Base-by-base conservation (phyloP, 2,888 invertebrate species). In the Molorchus minor region DNA sequence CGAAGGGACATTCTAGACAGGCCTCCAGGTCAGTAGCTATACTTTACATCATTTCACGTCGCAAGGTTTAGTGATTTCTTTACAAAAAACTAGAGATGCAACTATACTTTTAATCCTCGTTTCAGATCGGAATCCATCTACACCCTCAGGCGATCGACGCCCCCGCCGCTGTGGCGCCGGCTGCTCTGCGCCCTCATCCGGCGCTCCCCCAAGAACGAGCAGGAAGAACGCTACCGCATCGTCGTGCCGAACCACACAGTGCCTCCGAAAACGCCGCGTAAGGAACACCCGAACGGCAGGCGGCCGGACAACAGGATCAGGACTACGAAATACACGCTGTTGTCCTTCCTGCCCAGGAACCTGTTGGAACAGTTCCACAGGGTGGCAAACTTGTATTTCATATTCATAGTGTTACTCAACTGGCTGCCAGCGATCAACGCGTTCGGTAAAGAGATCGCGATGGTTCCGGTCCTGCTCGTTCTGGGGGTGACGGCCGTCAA, bases 351-450 rank as follows among this genome's bases (percentile, higher is more conserved):
- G 77, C 97, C 98, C 57, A 93, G 96, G 82, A 98, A 98, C 82
- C 84, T 98, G 62, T 87, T 97, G 81, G 97, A 98, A 83, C 98
- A 98, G 83, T 97, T 98, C 81, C 97, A 97, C 82, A 88, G 98
- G 63, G 94, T 96, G 77, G 98, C 98, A 65, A 98, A 98, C 85
- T 85, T 98, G 75, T 98, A 98, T 84, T 98, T 98, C 82, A 91
- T 98, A 77, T 94, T 96, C 79, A 96, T 98, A 79, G 96, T 97
- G 73, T 83, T 96, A 71, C 86, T 98, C 66, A 98, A 98, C 83
- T 97, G 96, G 96, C 91, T 97, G 77, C 96, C 96, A 2, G 88
- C 90, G 29, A 93, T 96, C 62, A 94, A 93, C 82, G 96, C 96
- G 2, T 96, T 97, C 82, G 96, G 95, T 64, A 96, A 96, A 79